Conservation (phyloP, 2,797 vertebrate species). For the Muscicapa comitata region DNA sequence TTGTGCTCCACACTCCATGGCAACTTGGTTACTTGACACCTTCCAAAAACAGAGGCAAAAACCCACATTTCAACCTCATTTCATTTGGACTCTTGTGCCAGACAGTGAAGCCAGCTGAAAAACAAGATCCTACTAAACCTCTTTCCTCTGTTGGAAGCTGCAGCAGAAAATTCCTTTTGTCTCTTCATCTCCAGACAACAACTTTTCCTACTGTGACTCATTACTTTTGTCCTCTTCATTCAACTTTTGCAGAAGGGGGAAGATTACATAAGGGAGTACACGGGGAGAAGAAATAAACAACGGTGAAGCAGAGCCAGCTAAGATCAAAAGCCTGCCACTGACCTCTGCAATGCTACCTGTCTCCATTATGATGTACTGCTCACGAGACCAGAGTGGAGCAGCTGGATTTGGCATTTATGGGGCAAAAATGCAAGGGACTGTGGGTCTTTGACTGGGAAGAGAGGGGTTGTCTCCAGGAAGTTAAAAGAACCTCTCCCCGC, state of each 20-base stretch:
- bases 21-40: background rate
- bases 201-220: background rate
- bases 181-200: background rate
- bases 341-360: background rate
- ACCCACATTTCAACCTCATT: background rate
- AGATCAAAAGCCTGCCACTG: background rate
- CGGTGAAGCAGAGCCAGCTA: background rate
- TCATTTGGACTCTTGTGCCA: background rate
- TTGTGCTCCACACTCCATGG: background rate
- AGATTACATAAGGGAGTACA: background rate
- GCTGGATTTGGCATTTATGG: background rate
- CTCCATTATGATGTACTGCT: background rate
- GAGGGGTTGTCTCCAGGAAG: background rate
- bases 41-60: slow-evolving; percentile 9
- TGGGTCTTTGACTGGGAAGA: background rate
- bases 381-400: background rate
- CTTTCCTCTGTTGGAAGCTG: slow-evolving; percentile 11
- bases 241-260: background rate
- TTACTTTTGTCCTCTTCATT: background rate
- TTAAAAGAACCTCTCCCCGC: background rate
- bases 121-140: background rate
- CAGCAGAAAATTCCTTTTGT: slow-evolving; percentile 11
- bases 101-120: background rate
- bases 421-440: background rate
- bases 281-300: background rate